Evolutionary conservation across 2,797 vertebrate genomes (phyloP).

Genomic region (Gadopsis marmoratus): DNA sequence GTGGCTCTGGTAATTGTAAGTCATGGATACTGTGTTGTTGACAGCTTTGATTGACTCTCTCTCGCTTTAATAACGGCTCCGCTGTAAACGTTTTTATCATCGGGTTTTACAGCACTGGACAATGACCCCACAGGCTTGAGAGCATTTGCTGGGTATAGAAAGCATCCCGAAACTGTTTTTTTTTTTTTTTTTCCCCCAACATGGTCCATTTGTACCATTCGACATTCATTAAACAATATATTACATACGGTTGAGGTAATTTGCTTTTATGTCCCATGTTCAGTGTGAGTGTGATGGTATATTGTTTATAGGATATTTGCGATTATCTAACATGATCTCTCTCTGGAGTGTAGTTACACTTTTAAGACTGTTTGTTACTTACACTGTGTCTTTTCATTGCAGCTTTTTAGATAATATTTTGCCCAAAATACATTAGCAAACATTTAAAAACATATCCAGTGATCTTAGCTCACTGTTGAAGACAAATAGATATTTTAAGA

Average conservation of each 20-base stretch:
- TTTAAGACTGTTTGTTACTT: not conserved
- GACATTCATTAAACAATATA: conserved; percentile 3
- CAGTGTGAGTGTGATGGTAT: not conserved
- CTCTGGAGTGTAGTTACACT: not conserved
- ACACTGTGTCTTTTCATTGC: not conserved
- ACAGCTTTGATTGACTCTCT: conserved; percentile 75
- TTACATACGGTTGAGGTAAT: not conserved
- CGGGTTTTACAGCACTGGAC: conserved; percentile 63
- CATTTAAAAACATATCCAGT: not conserved
- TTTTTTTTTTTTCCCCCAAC: not conserved
- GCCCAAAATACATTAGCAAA: not conserved
- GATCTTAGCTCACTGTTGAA: not conserved
- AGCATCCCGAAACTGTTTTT: conserved; percentile 7
- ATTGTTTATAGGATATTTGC: conserved; percentile 1
- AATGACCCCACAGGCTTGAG: conserved; percentile 47
- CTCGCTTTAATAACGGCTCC: conserved; percentile 73
- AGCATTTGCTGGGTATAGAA: conserved; percentile 25
- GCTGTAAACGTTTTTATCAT: conserved; percentile 76
- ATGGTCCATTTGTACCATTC: not conserved
- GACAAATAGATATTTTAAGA: not conserved
- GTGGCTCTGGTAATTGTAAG: conserved; percentile 65
- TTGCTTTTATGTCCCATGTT: conserved; percentile 15
- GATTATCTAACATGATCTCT: conserved; percentile 6
- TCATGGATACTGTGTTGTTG: conserved; percentile 74
- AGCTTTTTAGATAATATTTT: not conserved